A percentile compares a stretch with the other conserved stretches of the same genome.
Evolutionary conservation across 1,140 invertebrate genomes (phyloP).

Genomic region (Nasonia longicornis): DNA sequence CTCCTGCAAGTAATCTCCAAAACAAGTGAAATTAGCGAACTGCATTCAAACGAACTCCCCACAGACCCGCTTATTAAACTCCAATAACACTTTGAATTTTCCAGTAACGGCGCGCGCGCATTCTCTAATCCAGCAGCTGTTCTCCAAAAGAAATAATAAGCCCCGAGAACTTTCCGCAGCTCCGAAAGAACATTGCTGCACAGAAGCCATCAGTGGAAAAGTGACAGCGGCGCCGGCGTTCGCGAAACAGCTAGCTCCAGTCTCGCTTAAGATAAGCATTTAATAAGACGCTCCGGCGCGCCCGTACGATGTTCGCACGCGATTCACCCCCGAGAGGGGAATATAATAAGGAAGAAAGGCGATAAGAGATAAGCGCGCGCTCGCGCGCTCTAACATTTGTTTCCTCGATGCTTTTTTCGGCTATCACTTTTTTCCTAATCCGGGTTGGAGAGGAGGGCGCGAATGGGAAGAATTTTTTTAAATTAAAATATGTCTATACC

Average conservation of each 20-base stretch:
- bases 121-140: background rate
- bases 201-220: background rate
- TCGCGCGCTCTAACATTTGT: background rate
- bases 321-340: conserved; percentile 32
- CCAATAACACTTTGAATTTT: conserved; percentile 15
- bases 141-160: background rate
- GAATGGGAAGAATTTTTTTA: background rate
- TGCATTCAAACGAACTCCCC: background rate
- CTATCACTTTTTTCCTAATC: background rate
- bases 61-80: conserved; percentile 1
- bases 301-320: conserved; percentile 41
- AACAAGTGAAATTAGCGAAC: background rate
- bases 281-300: conserved; percentile 17
- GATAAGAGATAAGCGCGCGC: conserved; percentile 37
- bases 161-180: background rate
- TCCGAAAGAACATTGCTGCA: background rate
- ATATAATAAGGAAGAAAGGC: conserved; percentile 28
- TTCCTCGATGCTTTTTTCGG: background rate
- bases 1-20: background rate
- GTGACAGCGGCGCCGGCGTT: conserved; percentile 10
- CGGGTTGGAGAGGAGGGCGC: too few species aligned
- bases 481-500: background rate
- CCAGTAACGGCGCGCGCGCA: background rate
- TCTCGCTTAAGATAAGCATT: conserved; percentile 37
- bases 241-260: background rate